These are phyloP conservation scores for Melinopterus prodromus DNA, from an alignment of 2,888 invertebrate genomes.

Conservation along the genomic window DNA sequence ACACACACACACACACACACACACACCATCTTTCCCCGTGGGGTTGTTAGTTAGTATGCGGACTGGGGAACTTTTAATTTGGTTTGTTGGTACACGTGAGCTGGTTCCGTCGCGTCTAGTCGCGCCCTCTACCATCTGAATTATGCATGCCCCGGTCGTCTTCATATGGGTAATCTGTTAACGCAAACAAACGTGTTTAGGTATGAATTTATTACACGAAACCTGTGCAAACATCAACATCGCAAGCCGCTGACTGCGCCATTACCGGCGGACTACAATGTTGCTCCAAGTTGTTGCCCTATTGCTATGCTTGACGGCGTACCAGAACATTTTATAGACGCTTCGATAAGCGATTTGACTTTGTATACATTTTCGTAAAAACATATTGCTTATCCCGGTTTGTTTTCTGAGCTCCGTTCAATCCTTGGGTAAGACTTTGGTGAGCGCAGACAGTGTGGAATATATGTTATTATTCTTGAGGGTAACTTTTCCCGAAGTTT, in stretches of 20 bases:
- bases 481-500: no score
- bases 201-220: constrained; percentile 21
- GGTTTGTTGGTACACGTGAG: constrained; percentile 4
- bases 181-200: constrained; percentile 24
- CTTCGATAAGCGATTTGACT: no score
- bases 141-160: constrained; percentile 4
- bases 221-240: constrained; percentile 4
- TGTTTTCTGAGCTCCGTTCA: no score
- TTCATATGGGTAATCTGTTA: constrained; percentile 13
- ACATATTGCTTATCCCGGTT: no score
- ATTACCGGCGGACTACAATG: neutral
- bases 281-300: neutral
- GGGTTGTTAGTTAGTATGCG: constrained; percentile 4
- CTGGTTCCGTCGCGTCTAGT: neutral
- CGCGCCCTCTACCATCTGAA: neutral
- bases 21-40: neutral
- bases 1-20: no score
- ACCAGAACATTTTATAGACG: neutral
- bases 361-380: no score
- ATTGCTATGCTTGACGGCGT: neutral
- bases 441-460: no score
- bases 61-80: neutral
- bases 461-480: no score
- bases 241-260: neutral
- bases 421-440: no score